phyloP scores from a whole-genome alignment of 2,113 vertebrate species.

The Chloebia gouldiae region DNA sequence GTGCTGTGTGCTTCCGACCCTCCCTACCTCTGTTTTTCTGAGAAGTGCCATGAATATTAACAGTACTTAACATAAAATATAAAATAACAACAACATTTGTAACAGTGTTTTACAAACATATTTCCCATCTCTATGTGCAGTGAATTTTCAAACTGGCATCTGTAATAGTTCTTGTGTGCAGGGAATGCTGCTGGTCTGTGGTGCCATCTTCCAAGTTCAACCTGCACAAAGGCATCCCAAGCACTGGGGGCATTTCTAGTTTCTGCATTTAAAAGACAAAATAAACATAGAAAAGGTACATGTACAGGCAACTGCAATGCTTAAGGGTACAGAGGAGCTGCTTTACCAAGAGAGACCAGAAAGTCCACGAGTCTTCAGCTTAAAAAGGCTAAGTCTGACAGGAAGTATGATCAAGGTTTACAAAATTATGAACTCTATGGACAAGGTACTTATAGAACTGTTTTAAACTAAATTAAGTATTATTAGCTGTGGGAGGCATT shows the following conservation, averaged over 20 bases:
- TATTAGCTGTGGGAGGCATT: not conserved
- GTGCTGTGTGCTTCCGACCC: not conserved
- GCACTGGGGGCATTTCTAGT: not conserved
- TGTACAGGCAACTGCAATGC: not conserved
- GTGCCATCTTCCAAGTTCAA: not conserved
- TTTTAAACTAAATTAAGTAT: not conserved
- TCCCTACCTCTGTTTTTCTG: not conserved
- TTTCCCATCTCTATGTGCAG: not conserved
- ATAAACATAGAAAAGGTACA: not conserved
- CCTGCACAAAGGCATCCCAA: accelerated
- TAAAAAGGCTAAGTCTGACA: not conserved
- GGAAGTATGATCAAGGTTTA: not conserved
- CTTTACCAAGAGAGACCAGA: not conserved
- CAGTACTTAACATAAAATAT: not conserved
- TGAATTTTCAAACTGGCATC: not conserved
- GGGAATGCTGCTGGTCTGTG: not conserved
- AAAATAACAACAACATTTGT: not conserved
- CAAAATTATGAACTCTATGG: not conserved
- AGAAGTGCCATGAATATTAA: not conserved
- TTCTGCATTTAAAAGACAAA: not conserved
- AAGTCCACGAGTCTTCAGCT: not conserved
- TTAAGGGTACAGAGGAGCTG: not conserved
- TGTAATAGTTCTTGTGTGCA: accelerated
- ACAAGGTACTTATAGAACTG: not conserved
- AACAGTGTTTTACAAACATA: accelerated